Base-by-base conservation (phyloP, 2,888 invertebrate species). In the Agrotis exclamationis region DNA sequence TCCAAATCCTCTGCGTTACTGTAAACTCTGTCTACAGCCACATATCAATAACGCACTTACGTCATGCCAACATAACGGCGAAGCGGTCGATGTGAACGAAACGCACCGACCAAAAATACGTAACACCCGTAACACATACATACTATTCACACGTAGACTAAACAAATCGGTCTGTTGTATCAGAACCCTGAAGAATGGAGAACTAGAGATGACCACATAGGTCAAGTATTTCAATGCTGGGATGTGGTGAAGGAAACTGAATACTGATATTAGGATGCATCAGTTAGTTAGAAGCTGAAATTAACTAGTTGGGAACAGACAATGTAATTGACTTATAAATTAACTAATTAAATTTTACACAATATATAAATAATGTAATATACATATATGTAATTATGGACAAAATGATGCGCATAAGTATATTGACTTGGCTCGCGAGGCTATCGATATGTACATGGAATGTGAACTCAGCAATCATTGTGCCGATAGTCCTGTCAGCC, bases 61-160 rank as follows among this genome's bases (percentile, higher is more conserved):
- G 64, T 74, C 70, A 80, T 54, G 72, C 59, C 67, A 64, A 64
- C 64, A 63, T 83, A 71, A 76, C 67, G 65, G 67, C 65, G 71
- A 79, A 28, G 70, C 76, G 71, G 48, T 70, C 58, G 69, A 72
- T 78, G 74, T 77, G 65, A 74, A 72, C 57, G 62, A 28, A 56
- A 72, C 58, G 76, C 72, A 83, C 74, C 72, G 74, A 76, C 76
- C 81, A 63, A 81, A 81, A 84, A 74, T 74, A 79, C 68, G 59
- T 75, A 71, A 48, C 74, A 78, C n/a, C n/a, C n/a, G n/a, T n/a
- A n/a, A n/a, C n/a, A n/a, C n/a, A n/a, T n/a, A n/a, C 71, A 75
- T 80, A 80, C 72, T 79, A 71, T 72, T 63, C 65, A 63, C 67
- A 65, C 75, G 83, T 82, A 86, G 88, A 88, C 87, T 88, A 88